phyloP scores from a whole-genome alignment of 2,888 invertebrate genomes.

The Cheilosia impressa region DNA sequence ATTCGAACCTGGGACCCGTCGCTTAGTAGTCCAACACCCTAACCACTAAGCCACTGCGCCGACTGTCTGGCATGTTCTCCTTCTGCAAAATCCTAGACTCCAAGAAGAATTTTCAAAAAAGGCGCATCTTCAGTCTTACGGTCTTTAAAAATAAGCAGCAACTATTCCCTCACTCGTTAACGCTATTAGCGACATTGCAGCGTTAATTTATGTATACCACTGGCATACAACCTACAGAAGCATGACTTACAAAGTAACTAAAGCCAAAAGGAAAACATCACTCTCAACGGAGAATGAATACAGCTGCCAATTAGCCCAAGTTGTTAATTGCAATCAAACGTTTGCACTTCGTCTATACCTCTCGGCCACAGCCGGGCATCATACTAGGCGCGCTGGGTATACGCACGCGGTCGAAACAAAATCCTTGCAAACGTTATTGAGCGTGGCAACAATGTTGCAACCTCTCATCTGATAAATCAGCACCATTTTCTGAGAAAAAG shows the following conservation, averaged over 20 bases:
- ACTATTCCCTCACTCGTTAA: too few relatives aligned
- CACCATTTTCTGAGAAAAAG: constrained; percentile 29
- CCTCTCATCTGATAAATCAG: constrained; percentile 16
- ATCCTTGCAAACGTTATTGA: neutral
- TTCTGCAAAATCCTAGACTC: too few relatives aligned
- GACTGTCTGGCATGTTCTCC: too few relatives aligned
- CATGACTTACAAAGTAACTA: neutral
- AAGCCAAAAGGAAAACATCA: neutral
- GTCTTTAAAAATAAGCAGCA: too few relatives aligned
- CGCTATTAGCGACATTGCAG: too few relatives aligned
- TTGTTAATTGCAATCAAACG: neutral
- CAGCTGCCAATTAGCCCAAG: neutral
- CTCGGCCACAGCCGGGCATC: neutral
- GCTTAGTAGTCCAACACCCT: too few relatives aligned
- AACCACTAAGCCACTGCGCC: too few relatives aligned
- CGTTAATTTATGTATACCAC: too few relatives aligned
- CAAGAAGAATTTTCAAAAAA: too few relatives aligned
- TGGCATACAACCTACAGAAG: neutral
- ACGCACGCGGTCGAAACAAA: neutral
- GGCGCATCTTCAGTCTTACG: too few relatives aligned
- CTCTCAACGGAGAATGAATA: neutral
- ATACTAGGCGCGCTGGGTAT: neutral
- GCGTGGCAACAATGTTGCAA: constrained; percentile 38
- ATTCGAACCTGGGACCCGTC: too few relatives aligned
- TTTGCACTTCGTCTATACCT: neutral